These are phyloP conservation scores for Mercenaria mercenaria DNA, from an alignment of 1,140 invertebrate species.

Conservation along the genomic window DNA sequence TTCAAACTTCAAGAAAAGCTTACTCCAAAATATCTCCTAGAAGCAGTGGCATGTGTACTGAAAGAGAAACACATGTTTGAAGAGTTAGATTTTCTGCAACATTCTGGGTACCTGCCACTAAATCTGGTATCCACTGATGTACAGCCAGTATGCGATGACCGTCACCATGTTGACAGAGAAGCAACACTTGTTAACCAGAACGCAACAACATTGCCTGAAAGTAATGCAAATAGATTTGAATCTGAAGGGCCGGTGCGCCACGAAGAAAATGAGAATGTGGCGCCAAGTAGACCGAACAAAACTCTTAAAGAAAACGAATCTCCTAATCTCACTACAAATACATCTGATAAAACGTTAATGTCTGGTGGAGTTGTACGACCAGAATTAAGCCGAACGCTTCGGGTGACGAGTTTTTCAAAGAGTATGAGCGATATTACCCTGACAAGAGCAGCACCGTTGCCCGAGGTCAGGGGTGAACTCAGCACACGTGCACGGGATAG, in stretches of 20 bases:
- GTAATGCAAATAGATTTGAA: not conserved
- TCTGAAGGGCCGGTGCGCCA: not conserved
- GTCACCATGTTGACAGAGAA: not conserved
- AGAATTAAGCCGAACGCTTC: not conserved
- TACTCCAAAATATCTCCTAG: not conserved
- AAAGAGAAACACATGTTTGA: not conserved
- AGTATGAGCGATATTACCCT: not conserved
- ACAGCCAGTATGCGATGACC: not conserved
- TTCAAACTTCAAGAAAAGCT: not conserved
- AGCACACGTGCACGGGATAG: not conserved
- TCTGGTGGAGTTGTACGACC: not conserved
- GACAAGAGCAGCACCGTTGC: not conserved
- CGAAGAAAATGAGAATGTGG: not conserved
- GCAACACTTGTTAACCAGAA: not conserved
- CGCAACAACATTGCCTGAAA: not conserved
- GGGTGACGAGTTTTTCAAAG: not conserved
- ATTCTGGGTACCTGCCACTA: not conserved
- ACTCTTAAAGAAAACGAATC: not conserved
- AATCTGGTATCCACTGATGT: not conserved
- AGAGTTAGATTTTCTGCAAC: not conserved
- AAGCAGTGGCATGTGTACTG: not conserved
- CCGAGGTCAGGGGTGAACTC: not conserved
- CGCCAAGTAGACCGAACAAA: not conserved
- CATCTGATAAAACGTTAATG: not conserved
- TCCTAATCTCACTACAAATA: not conserved